A percentile compares a stretch with the other conserved stretches of the same genome.
These are phyloP conservation scores for Orgyia antiqua DNA, from an alignment of 2,888 invertebrate species.

Conservation along the genomic window DNA sequence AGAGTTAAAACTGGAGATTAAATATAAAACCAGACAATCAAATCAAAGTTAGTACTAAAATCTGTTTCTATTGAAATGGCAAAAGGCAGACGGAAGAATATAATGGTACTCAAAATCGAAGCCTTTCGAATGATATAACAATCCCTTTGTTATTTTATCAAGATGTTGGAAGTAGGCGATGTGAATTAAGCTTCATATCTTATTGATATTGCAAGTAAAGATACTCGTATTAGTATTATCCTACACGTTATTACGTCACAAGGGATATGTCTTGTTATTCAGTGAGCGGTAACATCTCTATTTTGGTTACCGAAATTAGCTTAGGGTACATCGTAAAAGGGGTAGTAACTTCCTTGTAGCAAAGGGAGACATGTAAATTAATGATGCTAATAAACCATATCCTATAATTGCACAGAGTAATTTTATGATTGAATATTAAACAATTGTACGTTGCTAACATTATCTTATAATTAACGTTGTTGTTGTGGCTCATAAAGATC, in stretches of 20 bases:
- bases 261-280: slow-evolving; percentile 63
- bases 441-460: too few species aligned
- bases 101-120: too few species aligned
- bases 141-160: slow-evolving; percentile 39
- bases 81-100: too few species aligned
- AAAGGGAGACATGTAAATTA: slow-evolving; percentile 50
- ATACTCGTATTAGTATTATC: slow-evolving; percentile 24
- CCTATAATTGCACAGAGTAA: slow-evolving; percentile 42
- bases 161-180: slow-evolving; percentile 37
- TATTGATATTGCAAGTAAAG: slow-evolving; percentile 35
- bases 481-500: too few species aligned
- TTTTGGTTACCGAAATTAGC: slow-evolving; percentile 62
- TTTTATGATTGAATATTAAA: slow-evolving; percentile 19
- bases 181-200: slow-evolving; percentile 36
- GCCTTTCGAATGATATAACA: slow-evolving; percentile 30
- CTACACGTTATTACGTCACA: slow-evolving; percentile 52
- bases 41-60: too few species aligned
- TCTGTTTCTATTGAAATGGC: too few species aligned
- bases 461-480: too few species aligned
- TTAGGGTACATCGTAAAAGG: slow-evolving; percentile 46
- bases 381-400: slow-evolving; percentile 55
- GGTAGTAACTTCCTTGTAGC: slow-evolving; percentile 35
- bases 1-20: too few species aligned
- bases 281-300: slow-evolving; percentile 52
- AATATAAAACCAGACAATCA: too few species aligned